Percentiles rank a stretch among this genome's conserved stretches.
phyloP scores from a whole-genome alignment of 30 jellyfish, hydroid and myxozoan genomes.

The Mastigias papua region DNA sequence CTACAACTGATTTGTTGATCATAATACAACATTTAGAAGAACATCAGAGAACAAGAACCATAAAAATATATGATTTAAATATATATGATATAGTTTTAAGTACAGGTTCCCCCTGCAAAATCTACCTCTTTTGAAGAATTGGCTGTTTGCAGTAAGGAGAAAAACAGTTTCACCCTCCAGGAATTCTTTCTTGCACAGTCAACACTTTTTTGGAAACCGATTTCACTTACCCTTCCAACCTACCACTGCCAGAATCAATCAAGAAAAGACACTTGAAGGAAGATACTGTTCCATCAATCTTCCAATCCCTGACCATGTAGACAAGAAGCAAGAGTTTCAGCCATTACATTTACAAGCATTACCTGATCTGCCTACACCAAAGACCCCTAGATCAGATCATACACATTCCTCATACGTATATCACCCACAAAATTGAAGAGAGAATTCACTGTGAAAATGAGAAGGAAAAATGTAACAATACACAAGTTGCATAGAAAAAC shows the following conservation, averaged over 20 bases:
- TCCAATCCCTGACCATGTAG: conserved; percentile 45
- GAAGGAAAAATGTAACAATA: background rate
- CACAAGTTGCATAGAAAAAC: conserved; percentile 7
- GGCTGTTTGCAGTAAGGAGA: conserved; percentile 29
- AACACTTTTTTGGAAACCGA: conserved; percentile 10
- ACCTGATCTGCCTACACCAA: background rate
- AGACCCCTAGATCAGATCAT: conserved; percentile 5
- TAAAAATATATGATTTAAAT: background rate
- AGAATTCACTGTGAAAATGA: background rate
- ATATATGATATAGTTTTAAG: no score
- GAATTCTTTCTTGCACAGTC: background rate
- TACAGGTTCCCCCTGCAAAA: conserved; percentile 12
- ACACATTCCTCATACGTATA: conserved; percentile 1
- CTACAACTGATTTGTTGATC: background rate
- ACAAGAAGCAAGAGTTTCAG: background rate
- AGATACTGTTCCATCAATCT: conserved; percentile 62
- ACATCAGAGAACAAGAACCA: background rate
- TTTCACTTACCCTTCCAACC: background rate
- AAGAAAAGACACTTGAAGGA: conserved; percentile 26
- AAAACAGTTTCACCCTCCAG: conserved; percentile 25
- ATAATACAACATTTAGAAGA: background rate
- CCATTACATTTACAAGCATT: background rate
- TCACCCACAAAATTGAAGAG: conserved; percentile 4
- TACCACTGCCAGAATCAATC: conserved; percentile 3
- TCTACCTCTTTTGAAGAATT: background rate